These are phyloP conservation scores for Amphiura filiformis DNA, from an alignment of 35 echinoderm and acorn worm genomes.

Conservation along the genomic window DNA sequence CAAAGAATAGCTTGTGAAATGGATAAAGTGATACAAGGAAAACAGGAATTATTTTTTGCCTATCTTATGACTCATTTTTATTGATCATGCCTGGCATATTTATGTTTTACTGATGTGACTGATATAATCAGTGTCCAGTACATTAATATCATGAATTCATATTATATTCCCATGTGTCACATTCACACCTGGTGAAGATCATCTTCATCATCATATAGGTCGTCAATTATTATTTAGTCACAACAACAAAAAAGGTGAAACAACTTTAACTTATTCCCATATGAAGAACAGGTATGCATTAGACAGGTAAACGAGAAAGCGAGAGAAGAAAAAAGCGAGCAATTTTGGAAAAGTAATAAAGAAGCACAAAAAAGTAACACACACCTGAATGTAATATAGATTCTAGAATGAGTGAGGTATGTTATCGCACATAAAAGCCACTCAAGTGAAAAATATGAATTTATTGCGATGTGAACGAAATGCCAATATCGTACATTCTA, in stretches of 20 bases:
- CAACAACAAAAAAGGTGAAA: too few relatives aligned
- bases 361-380: neutral
- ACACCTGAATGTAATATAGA: neutral
- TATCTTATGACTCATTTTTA: too few relatives aligned
- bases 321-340: neutral
- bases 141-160: neutral
- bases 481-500: neutral
- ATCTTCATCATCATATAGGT: neutral
- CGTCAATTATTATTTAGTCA: neutral
- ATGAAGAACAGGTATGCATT: too few relatives aligned
- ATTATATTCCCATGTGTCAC: neutral
- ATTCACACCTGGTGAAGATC: neutral
- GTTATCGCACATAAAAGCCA: neutral
- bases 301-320: too few relatives aligned
- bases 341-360: neutral
- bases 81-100: too few relatives aligned
- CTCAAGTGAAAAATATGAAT: conserved; percentile 1
- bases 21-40: too few relatives aligned
- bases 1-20: too few relatives aligned
- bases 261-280: too few relatives aligned
- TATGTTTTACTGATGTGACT: too few relatives aligned
- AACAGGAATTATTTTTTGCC: too few relatives aligned
- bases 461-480: neutral
- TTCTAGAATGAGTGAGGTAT: neutral
- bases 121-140: conserved; percentile 1